phyloP scores from a whole-genome alignment of 2,797 vertebrate species.

The Sciurus carolinensis region DNA sequence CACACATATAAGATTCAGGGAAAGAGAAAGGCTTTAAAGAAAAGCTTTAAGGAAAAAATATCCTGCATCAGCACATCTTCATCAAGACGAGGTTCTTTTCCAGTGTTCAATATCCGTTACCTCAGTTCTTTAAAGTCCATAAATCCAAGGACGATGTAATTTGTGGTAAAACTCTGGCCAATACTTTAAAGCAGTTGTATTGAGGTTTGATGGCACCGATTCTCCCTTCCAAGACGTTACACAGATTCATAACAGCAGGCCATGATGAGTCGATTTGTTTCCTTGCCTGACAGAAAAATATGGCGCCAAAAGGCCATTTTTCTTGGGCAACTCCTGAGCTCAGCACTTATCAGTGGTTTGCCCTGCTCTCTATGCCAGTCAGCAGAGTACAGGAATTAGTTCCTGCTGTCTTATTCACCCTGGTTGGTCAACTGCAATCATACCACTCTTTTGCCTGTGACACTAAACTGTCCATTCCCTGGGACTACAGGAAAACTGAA shows the following conservation, averaged over 20 bases:
- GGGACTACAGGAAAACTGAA: not conserved
- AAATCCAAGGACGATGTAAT: slow-evolving; percentile 67
- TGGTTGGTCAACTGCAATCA: not conserved
- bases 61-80: slow-evolving; percentile 62
- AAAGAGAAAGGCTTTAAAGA: slow-evolving; percentile 24
- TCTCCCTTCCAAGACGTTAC: slow-evolving; percentile 54
- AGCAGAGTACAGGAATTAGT: not conserved
- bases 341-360: not conserved
- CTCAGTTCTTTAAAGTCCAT: slow-evolving; percentile 61
- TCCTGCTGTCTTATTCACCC: not conserved
- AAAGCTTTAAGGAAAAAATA: not conserved
- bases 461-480: not conserved
- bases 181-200: slow-evolving; percentile 76
- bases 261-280: slow-evolving; percentile 40
- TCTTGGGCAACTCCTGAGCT: slow-evolving; percentile 48
- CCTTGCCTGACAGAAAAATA: slow-evolving; percentile 45
- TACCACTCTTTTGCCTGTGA: not conserved
- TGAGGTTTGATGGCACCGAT: slow-evolving; percentile 57
- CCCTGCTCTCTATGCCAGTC: not conserved
- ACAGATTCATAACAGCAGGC: slow-evolving; percentile 56
- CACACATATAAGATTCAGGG: slow-evolving; percentile 22
- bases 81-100: slow-evolving; percentile 55
- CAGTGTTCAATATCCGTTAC: slow-evolving; percentile 63
- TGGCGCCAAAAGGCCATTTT: not conserved
- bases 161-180: slow-evolving; percentile 66